These are phyloP conservation scores for Cantharis flavilabris DNA, from an alignment of 2,888 invertebrate genomes.

Conservation along the genomic window DNA sequence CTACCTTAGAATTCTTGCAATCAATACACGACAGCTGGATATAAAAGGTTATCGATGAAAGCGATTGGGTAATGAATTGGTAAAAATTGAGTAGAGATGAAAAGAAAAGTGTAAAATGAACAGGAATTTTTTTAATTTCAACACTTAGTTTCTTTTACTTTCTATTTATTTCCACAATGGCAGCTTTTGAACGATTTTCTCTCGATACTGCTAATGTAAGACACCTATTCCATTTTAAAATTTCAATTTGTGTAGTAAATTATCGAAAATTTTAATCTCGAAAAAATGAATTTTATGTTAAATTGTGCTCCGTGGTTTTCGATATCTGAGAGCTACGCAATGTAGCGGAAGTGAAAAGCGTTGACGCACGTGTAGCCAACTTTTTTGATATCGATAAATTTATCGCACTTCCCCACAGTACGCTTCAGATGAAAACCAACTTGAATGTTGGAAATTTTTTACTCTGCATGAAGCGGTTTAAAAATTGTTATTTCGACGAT, in stretches of 20 bases:
- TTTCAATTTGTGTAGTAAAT: neutral
- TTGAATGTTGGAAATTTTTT: neutral
- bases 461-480: neutral
- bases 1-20: conserved; percentile 41
- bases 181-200: neutral
- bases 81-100: conserved; percentile 31
- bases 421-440: neutral
- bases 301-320: neutral
- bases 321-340: conserved; percentile 1
- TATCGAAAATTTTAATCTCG: neutral
- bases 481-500: neutral
- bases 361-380: conserved; percentile 23
- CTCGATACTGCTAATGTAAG: neutral
- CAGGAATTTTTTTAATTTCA: conserved; percentile 31
- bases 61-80: conserved; percentile 35
- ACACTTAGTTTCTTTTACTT: conserved; percentile 8
- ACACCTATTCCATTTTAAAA: neutral
- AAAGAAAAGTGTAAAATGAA: conserved; percentile 31
- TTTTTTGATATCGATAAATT: conserved; percentile 30
- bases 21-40: conserved; percentile 45
- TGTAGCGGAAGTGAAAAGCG: conserved; percentile 22
- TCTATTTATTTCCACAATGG: neutral
- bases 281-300: conserved; percentile 1
- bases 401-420: conserved; percentile 18
- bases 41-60: conserved; percentile 45